Percentiles rank a stretch among this genome's conserved stretches.
phyloP scores from a whole-genome alignment of 30 jellyfish, hydroid and myxozoan genomes.

The Rhopilema esculentum region DNA sequence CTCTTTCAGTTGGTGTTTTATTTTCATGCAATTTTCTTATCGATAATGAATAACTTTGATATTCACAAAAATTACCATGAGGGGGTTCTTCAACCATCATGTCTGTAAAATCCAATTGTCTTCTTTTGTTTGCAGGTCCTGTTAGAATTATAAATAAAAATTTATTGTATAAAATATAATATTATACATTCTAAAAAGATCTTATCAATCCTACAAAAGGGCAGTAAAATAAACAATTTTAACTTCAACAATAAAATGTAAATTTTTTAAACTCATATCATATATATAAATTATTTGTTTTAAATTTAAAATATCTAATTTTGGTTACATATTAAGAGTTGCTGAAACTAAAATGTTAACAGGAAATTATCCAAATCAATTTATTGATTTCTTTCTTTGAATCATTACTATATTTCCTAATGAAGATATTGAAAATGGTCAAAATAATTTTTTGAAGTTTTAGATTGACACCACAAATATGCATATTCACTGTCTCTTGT shows the following conservation, averaged over 20 bases:
- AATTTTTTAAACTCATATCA: background rate
- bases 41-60: background rate
- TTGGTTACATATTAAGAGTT: background rate
- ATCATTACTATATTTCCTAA: background rate
- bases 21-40: background rate
- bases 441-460: background rate
- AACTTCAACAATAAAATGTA: background rate
- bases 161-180: background rate
- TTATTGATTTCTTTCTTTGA: background rate
- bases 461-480: background rate
- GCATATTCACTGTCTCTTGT: background rate
- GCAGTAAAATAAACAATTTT: background rate
- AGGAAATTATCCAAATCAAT: background rate
- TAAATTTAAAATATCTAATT: background rate
- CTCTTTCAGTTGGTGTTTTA: background rate
- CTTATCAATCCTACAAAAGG: background rate
- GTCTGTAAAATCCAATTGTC: background rate
- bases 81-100: background rate
- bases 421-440: background rate
- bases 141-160: background rate
- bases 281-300: background rate
- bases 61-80: background rate
- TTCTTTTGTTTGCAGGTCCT: slow-evolving; percentile 28
- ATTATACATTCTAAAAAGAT: background rate
- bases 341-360: background rate